phyloP scores from a whole-genome alignment of 2,797 vertebrate genomes.

The Gorsachius magnificus region DNA sequence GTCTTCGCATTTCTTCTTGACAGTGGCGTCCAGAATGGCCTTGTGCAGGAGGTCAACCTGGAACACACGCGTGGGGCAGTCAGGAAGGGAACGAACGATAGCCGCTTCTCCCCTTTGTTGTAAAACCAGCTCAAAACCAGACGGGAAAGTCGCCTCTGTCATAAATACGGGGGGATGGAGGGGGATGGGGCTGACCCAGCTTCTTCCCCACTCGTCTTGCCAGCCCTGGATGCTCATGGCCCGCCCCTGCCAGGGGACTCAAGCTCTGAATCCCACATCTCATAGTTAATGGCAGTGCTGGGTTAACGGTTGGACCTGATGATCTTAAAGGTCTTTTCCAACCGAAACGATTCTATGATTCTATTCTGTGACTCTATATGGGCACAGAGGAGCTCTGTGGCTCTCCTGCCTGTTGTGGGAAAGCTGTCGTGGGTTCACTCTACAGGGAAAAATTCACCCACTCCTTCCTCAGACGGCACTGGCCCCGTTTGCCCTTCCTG shows the following conservation, averaged over 20 bases:
- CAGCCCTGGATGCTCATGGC: background rate
- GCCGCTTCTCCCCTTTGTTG: fast-evolving
- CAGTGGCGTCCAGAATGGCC: slow-evolving; percentile 74
- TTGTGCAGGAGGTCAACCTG: slow-evolving; percentile 88
- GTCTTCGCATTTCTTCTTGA: slow-evolving; percentile 88
- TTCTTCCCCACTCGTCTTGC: background rate
- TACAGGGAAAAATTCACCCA: background rate
- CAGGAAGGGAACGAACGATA: background rate
- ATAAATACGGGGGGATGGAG: fast-evolving
- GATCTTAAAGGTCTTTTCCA: too few species aligned
- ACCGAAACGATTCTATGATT: too few species aligned
- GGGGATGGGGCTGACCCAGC: fast-evolving
- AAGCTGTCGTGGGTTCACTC: background rate
- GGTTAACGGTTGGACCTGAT: too few species aligned
- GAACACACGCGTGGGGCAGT: fast-evolving
- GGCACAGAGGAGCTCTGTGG: fast-evolving
- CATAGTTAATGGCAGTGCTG: background rate
- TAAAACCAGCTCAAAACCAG: background rate
- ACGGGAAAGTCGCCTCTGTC: fast-evolving
- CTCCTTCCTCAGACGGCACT: fast-evolving
- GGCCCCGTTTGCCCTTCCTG: background rate
- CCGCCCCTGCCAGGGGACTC: too few species aligned
- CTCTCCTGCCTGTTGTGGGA: background rate
- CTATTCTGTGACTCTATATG: too few species aligned
- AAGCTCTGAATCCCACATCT: background rate